These are phyloP conservation scores for Peromyscus polionotus DNA, from an alignment of 2,113 vertebrate genomes.

Conservation along the genomic window DNA sequence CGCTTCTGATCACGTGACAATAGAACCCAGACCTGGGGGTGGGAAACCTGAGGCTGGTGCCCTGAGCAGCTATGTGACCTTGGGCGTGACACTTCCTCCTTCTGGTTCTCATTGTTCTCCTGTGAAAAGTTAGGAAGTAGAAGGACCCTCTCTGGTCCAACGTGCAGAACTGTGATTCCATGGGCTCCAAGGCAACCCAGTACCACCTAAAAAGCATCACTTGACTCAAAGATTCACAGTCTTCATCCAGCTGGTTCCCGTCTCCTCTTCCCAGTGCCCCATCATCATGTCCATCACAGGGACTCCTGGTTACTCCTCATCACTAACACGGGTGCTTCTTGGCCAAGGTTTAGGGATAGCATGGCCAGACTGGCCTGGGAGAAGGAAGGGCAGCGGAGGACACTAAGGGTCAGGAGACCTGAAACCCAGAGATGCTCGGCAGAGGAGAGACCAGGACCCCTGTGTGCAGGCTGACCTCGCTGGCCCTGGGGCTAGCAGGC, in stretches of 20 bases:
- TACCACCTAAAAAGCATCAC: neutral
- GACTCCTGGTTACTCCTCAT: neutral
- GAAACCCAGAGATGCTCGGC: neutral
- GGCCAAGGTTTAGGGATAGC: neutral
- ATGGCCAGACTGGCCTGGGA: neutral
- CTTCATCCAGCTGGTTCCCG: neutral
- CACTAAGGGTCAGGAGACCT: neutral
- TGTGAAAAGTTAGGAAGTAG: neutral
- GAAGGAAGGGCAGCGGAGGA: neutral
- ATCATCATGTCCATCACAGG: neutral
- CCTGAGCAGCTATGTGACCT: neutral
- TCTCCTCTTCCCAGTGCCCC: rapidly evolving
- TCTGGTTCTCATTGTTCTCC: conserved; percentile 41
- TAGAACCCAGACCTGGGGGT: neutral
- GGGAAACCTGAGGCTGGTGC: neutral
- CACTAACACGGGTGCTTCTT: neutral
- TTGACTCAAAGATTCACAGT: rapidly evolving
- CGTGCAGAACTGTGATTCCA: neutral
- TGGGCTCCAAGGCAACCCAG: neutral
- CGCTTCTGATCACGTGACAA: neutral
- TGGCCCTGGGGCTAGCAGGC: neutral
- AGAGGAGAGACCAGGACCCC: neutral
- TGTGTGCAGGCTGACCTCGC: neutral
- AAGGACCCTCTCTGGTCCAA: neutral
- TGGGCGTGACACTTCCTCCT: neutral